These are phyloP conservation scores for Drosophila pegasa DNA, from an alignment of 2,888 invertebrate species.

Conservation along the genomic window DNA sequence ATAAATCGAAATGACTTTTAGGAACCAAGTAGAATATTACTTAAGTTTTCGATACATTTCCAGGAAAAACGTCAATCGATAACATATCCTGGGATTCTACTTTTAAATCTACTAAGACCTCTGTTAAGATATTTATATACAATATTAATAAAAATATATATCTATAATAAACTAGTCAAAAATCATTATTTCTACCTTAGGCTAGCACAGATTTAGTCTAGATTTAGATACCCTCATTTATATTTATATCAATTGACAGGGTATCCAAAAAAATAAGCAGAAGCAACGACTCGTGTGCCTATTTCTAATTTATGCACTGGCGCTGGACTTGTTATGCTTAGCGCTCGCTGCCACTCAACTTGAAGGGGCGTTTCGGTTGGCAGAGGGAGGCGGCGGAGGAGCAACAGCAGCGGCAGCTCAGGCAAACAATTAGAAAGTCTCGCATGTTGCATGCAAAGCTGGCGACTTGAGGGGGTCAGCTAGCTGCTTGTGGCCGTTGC, in stretches of 20 bases:
- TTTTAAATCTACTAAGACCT: too few relatives aligned
- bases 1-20: too few relatives aligned
- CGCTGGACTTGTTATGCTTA: conserved; percentile 73
- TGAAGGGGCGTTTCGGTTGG: conserved; percentile 3
- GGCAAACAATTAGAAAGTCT: conserved; percentile 65
- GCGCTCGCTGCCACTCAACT: conserved; percentile 46
- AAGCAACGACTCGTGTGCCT: conserved; percentile 43
- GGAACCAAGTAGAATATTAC: too few relatives aligned
- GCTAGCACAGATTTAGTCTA: too few relatives aligned
- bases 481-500: conserved; percentile 10
- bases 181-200: neutral
- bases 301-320: conserved; percentile 75
- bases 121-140: too few relatives aligned
- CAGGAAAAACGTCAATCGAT: neutral
- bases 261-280: conserved; percentile 19
- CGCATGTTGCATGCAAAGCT: conserved; percentile 74
- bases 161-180: neutral
- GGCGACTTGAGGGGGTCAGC: conserved; percentile 17
- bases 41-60: neutral
- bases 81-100: neutral
- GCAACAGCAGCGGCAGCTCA: conserved; percentile 40
- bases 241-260: neutral
- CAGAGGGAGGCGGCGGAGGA: neutral
- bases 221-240: neutral
- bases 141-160: too few relatives aligned